These are phyloP conservation scores for Zaprionus camerounensis DNA, from an alignment of 1,140 invertebrate genomes.

Conservation along the genomic window DNA sequence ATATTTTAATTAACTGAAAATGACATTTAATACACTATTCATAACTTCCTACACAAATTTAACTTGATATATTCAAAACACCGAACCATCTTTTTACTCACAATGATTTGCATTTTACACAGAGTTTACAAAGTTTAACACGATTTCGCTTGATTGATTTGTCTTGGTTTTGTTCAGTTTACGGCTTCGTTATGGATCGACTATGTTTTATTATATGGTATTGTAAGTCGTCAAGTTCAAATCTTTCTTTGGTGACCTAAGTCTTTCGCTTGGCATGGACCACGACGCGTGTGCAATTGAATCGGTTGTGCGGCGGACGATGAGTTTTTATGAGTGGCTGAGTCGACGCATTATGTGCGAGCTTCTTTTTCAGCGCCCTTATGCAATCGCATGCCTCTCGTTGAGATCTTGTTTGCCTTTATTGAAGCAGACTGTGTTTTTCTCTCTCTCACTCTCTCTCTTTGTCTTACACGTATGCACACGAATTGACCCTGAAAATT, in stretches of 20 bases:
- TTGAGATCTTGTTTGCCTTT: constrained; percentile 57
- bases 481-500: constrained; percentile 77
- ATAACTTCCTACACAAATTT: background rate
- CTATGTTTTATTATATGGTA: constrained; percentile 31
- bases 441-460: background rate
- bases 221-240: constrained; percentile 61
- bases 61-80: constrained; percentile 1
- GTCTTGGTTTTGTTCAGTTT: constrained; percentile 47
- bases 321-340: constrained; percentile 62
- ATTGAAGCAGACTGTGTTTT: constrained; percentile 11
- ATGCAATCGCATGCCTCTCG: constrained; percentile 62
- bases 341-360: constrained; percentile 39
- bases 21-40: too few relatives aligned
- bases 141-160: constrained; percentile 48
- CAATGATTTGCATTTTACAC: constrained; percentile 72
- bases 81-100: constrained; percentile 47
- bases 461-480: constrained; percentile 59
- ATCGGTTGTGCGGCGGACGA: constrained; percentile 43
- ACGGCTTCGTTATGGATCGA: constrained; percentile 31
- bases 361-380: constrained; percentile 56
- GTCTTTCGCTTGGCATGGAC: constrained; percentile 51
- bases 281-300: constrained; percentile 72
- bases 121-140: constrained; percentile 13
- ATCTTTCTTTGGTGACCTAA: constrained; percentile 47
- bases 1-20: too few relatives aligned